Percentiles rank a stretch among this genome's conserved stretches.
phyloP scores from a whole-genome alignment of 2,888 invertebrate genomes.

The Gymnocheta viridis region DNA sequence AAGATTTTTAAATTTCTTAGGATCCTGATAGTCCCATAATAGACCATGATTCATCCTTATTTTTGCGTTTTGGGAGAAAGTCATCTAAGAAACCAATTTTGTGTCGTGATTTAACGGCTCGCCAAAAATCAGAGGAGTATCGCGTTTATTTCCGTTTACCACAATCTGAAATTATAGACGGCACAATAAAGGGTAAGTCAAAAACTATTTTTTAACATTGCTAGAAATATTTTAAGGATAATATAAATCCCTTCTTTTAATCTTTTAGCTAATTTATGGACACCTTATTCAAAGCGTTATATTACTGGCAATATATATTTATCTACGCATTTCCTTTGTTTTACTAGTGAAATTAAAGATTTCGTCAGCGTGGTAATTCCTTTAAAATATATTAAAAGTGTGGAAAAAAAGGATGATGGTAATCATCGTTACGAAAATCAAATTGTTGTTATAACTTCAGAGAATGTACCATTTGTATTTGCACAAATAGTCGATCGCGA shows the following conservation, averaged over 20 bases:
- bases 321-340: constrained; percentile 97
- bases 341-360: constrained; percentile 93
- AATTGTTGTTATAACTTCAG: constrained; percentile 90
- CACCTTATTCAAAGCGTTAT: constrained; percentile 95
- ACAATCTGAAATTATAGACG: constrained; percentile 95
- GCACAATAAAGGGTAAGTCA: constrained; percentile 90
- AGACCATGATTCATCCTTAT: constrained; percentile 92
- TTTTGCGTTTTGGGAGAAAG: constrained; percentile 92
- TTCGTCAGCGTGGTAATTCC: constrained; percentile 95
- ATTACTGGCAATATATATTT: constrained; percentile 94
- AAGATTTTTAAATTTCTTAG: constrained; percentile 77
- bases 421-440: constrained; percentile 81
- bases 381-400: constrained; percentile 88
- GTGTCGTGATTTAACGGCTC: constrained; percentile 96
- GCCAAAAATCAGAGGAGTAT: constrained; percentile 96
- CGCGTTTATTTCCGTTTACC: constrained; percentile 93
- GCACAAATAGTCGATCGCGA: constrained; percentile 94
- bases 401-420: constrained; percentile 82
- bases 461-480: constrained; percentile 92
- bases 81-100: constrained; percentile 95
- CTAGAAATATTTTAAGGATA: background rate
- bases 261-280: constrained; percentile 87
- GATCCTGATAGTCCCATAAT: constrained; percentile 96
- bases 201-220: background rate
- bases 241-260: background rate